Evolutionary conservation across 2,113 vertebrate genomes (phyloP), one percentile per base, ranked within the genome.

Genomic region (Aspiorhynchus laticeps): DNA sequence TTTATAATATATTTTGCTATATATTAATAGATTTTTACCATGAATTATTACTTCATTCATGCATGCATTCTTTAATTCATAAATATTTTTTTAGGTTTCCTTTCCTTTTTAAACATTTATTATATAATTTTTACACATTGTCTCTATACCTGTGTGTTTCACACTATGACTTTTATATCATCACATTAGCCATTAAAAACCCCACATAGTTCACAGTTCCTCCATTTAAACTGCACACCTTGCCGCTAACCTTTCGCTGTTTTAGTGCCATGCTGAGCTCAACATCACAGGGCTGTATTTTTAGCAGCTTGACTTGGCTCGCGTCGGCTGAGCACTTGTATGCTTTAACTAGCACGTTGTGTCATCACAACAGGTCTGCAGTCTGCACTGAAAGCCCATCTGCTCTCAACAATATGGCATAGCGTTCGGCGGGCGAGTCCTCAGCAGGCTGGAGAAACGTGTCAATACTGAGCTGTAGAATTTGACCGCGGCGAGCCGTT

Each of bases 271-370:
- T 85, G 84, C 67, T 88, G 75, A 65, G 53, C 88, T 88, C 81
- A 85, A 90, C 89, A 90, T 92, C 90, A 90, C 89, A 71, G 87
- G 75, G 83, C n/a, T 82, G 89, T 94, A 93, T 93, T 94, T 93
- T 91, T 93, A 92, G 93, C 86, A 88, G 79, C 82, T 89, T 92
- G 91, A 91, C 92, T 92, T 83, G 21, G 78, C 41, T 81, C 90
- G 90, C 89, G 90, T 90, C 87, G 75, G 41, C 38, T 0, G 38
- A 36, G 85, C 67, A 81, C 46, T 12, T 31, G 87, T 89, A 46
- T 36, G 85, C 63, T 87, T 88, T 26, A 82, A 85, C 86, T 56
- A 83, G 88, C 87, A 17, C 38, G 31, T 85, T 65, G 28, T 88
- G 88, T 89, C 86, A 85, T 77, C 77, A 61, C 88, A 77, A 48